A percentile compares a stretch with the other conserved stretches of the same genome.
These are phyloP conservation scores for Macrobrachium nipponense DNA, from an alignment of 1,140 invertebrate species.

Conservation along the genomic window DNA sequence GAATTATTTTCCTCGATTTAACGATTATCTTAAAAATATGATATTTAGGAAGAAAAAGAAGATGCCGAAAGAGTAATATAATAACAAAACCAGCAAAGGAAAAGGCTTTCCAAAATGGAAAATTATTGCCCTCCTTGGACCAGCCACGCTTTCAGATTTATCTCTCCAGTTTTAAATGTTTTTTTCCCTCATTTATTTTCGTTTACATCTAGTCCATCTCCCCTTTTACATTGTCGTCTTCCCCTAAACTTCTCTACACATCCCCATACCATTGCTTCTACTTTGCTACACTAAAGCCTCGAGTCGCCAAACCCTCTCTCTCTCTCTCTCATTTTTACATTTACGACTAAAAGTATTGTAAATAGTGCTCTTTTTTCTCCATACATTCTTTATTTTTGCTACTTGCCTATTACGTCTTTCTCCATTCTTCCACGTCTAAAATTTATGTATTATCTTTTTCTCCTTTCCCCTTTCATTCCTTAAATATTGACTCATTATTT, in stretches of 20 bases:
- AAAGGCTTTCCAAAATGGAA: no score
- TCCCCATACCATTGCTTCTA: not conserved
- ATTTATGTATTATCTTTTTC: not conserved
- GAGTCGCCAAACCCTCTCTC: not conserved
- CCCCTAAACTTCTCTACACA: not conserved
- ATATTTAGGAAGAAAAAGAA: no score
- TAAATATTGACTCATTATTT: not conserved
- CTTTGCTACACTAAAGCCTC: not conserved
- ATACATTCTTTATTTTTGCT: not conserved
- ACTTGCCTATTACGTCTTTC: not conserved
- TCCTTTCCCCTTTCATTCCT: not conserved
- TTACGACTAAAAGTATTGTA: not conserved
- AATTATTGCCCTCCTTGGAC: not conserved
- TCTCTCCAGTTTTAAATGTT: not conserved
- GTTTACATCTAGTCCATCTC: not conserved
- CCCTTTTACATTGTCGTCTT: not conserved
- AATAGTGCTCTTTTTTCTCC: not conserved
- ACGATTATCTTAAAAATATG: no score
- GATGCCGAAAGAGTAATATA: no score
- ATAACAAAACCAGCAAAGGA: no score
- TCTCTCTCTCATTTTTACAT: conserved; percentile 8
- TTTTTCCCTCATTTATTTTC: not conserved
- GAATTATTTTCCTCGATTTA: no score
- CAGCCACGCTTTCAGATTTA: not conserved
- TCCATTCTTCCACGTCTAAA: not conserved